Evolutionary conservation across 2,113 vertebrate species (phyloP).

Genomic region (Sialia sialis): DNA sequence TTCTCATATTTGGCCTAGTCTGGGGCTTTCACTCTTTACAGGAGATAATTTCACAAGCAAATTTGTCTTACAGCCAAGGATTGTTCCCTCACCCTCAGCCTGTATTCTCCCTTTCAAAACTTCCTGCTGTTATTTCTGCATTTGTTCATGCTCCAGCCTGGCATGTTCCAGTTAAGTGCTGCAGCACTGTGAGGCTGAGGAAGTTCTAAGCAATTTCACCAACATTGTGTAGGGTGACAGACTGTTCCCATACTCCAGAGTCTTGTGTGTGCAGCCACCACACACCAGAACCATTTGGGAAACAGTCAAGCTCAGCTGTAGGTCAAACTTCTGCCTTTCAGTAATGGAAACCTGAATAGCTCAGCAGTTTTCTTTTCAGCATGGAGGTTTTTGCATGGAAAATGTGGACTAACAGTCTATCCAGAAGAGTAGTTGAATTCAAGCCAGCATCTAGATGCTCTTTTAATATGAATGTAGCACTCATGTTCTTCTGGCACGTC

Average conservation of each 20-base stretch:
- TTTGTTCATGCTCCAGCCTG: not conserved
- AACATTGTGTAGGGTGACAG: not conserved
- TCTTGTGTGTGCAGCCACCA: not conserved
- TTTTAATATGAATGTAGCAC: not conserved
- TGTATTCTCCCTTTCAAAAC: not conserved
- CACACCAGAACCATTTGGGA: not conserved
- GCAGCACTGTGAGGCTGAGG: not conserved
- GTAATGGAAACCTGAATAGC: constrained; percentile 2
- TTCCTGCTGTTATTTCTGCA: not conserved
- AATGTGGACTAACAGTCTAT: not conserved
- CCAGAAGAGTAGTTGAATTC: not conserved
- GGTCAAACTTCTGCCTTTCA: not conserved
- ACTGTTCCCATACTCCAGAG: not conserved
- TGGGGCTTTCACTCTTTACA: not conserved
- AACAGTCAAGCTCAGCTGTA: not conserved
- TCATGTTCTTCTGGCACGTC: not conserved
- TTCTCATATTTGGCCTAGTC: not conserved
- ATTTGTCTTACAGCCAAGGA: not conserved
- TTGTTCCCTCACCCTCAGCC: not conserved
- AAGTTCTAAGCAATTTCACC: not conserved
- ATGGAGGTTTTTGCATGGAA: not conserved
- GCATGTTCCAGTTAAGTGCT: not conserved
- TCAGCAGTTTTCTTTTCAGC: not conserved
- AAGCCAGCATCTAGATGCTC: not conserved
- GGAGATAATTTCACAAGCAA: not conserved